Evolutionary conservation across 2,888 invertebrate species (phyloP).

Genomic region (Pterostichus niger): DNA sequence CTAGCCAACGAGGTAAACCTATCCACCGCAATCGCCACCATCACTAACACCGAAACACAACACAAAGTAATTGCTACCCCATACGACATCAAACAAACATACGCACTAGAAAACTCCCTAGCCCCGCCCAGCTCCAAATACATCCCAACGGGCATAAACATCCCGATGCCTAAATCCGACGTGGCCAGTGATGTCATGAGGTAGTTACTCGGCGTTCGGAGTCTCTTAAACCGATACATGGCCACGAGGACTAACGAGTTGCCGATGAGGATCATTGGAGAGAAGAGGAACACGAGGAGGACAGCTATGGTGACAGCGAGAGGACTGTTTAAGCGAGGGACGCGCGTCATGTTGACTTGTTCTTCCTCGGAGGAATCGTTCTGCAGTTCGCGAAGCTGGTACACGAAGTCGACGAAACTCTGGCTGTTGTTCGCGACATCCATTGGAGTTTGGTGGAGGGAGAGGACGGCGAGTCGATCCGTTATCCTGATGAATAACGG

Average conservation of each 20-base stretch:
- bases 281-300: slow-evolving; percentile 78
- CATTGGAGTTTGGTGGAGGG: slow-evolving; percentile 69
- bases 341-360: slow-evolving; percentile 73
- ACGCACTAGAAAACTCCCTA: slow-evolving; percentile 75
- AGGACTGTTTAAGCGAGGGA: slow-evolving; percentile 75
- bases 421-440: slow-evolving; percentile 73
- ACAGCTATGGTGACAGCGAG: slow-evolving; percentile 78
- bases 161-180: slow-evolving; percentile 79
- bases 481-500: slow-evolving; percentile 46
- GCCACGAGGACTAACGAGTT: slow-evolving; percentile 81
- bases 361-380: slow-evolving; percentile 71
- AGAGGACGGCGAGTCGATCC: too few relatives aligned
- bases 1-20: slow-evolving; percentile 81
- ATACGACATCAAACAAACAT: slow-evolving; percentile 80
- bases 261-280: slow-evolving; percentile 81
- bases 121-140: slow-evolving; percentile 79
- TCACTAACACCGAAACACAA: slow-evolving; percentile 81
- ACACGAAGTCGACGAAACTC: slow-evolving; percentile 73
- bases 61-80: slow-evolving; percentile 80
- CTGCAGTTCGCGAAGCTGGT: slow-evolving; percentile 71
- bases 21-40: slow-evolving; percentile 83
- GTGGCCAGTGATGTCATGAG: slow-evolving; percentile 81
- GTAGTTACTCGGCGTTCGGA: slow-evolving; percentile 82
- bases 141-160: slow-evolving; percentile 81
- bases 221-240: slow-evolving; percentile 81